Evolutionary conservation across 2,888 invertebrate species (phyloP), one percentile per base, ranked within the genome.

Genomic region (Agelastica alni): DNA sequence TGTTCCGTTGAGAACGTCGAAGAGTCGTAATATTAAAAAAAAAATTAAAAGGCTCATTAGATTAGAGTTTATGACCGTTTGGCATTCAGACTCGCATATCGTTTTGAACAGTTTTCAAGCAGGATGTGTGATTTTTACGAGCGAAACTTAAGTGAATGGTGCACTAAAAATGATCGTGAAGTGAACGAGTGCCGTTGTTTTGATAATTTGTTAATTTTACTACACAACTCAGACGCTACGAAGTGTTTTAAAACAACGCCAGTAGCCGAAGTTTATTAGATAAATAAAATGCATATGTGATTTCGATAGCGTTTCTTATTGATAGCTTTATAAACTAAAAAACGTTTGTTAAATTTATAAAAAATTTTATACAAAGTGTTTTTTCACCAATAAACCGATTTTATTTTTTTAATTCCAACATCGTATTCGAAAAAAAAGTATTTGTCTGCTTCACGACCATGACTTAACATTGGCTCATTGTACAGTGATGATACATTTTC

Each of bases 81-180:
- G 45, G 53, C 49, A 47, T 53, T 53, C 32, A 49, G 42, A 39
- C 32, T 32, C 34, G 42, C 39, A 30, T 44, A 49, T 45, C 46
- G 53, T 49, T 53, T 34, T 53, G 41, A 54, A 53, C 34, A 20
- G 39, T 51, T 52, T n/a, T 55, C 48, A 48, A 56, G 58, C 49
- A 59, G 57, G 59, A 62, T 62, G 62, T 62, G 62, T 60, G 58
- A 59, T 61, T 63, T 65, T 64, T 61, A 60, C 47, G 62, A 56
- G 34, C 41, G 30, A 53, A 56, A 58, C 47, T 49, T 55, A 57
- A 61, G 56, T 53, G 57, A 59, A 61, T 55, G 53, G 48, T 44
- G 53, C 47, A 45, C 32, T 60, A 58, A 62, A 62, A 59, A 48
- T 37, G 58, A 44, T 53, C 56, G 47, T 59, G 57, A 60, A 59